phyloP scores from a whole-genome alignment of 2,113 vertebrate species.

The Pycnonotus jocosus region DNA sequence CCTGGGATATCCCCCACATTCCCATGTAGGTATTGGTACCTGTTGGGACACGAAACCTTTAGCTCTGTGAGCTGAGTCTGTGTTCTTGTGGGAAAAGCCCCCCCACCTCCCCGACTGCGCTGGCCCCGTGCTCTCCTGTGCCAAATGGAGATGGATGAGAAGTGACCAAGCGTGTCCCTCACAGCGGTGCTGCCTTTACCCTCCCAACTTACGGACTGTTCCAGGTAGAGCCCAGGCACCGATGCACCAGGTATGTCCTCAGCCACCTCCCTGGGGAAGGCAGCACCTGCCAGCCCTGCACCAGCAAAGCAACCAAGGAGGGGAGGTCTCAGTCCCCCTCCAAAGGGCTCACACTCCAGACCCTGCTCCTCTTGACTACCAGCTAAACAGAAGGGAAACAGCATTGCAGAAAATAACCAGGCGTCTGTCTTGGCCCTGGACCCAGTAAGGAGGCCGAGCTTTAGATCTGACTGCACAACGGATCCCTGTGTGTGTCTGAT shows the following conservation, averaged over 20 bases:
- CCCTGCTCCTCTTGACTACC: constrained; percentile 46
- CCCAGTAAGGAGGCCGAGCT: constrained; percentile 10
- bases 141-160: constrained; percentile 43
- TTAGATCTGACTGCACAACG: constrained; percentile 41
- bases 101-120: background rate
- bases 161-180: background rate
- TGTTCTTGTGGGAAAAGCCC: background rate
- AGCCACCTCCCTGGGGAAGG: constrained; percentile 7
- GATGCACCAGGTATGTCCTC: constrained; percentile 1
- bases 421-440: constrained; percentile 35
- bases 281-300: constrained; percentile 6
- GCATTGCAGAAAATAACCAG: constrained; percentile 15
- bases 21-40: background rate
- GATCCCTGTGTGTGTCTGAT: constrained; percentile 45
- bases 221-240: background rate
- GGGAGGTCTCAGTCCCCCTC: background rate
- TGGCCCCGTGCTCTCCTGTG: constrained; percentile 34
- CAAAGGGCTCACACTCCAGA: constrained; percentile 60
- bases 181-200: background rate
- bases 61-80: constrained; percentile 15
- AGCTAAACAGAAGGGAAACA: constrained; percentile 49
- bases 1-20: accelerated
- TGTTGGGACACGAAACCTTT: constrained; percentile 12
- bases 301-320: constrained; percentile 45
- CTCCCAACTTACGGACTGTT: background rate